phyloP scores from a whole-genome alignment of 2,113 vertebrate genomes.

The Chaetorhynchus papuensis region DNA sequence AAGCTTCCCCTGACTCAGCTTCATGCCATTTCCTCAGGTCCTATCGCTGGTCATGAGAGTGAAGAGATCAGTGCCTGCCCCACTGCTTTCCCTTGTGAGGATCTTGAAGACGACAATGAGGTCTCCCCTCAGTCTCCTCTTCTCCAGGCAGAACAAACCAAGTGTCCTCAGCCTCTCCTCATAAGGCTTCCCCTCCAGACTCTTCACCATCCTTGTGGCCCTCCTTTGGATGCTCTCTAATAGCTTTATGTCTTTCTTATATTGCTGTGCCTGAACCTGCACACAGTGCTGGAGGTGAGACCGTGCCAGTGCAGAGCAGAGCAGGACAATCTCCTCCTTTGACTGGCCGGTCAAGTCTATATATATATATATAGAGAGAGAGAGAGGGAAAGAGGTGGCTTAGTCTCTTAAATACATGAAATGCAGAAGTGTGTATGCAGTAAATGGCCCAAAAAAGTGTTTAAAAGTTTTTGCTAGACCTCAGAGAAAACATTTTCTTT shows the following conservation, averaged over 20 bases:
- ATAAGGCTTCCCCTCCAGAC: neutral
- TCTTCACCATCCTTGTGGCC: neutral
- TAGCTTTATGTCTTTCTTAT: neutral
- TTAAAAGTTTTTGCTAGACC: neutral
- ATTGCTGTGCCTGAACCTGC: neutral
- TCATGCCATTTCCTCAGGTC: neutral
- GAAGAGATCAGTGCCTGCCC: neutral
- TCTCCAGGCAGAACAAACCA: neutral
- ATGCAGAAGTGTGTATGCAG: neutral
- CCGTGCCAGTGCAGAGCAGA: fast-evolving
- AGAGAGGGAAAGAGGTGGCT: neutral
- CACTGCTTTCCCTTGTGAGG: neutral
- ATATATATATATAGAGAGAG: too few species aligned
- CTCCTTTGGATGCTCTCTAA: neutral
- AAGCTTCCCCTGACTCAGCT: neutral
- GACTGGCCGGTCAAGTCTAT: neutral
- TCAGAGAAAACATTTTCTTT: neutral
- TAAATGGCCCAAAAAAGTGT: neutral
- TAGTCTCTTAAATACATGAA: neutral
- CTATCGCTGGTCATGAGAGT: neutral
- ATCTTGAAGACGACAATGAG: neutral
- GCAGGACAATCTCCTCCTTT: neutral
- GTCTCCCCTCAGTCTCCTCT: neutral
- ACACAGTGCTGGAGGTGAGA: neutral
- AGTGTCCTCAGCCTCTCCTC: neutral